Conservation (phyloP, 2,113 vertebrate genomes). For the Caranx ignobilis region DNA sequence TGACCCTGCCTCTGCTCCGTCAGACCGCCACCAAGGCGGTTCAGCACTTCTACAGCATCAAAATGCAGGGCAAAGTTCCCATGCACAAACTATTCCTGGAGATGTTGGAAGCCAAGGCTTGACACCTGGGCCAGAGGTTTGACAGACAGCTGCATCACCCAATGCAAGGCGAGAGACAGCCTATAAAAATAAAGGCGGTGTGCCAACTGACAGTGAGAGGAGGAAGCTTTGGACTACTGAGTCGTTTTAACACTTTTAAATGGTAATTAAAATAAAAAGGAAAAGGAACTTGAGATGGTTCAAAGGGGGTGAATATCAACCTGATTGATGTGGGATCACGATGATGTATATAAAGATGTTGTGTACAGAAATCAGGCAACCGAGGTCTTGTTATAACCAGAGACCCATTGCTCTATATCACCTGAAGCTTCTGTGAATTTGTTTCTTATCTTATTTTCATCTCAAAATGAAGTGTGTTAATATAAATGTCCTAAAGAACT, state of each 20-base stretch:
- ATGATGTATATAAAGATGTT: slow-evolving; percentile 76
- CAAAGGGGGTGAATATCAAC: slow-evolving; percentile 63
- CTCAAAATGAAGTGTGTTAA: slow-evolving; percentile 67
- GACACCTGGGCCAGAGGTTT: slow-evolving; percentile 73
- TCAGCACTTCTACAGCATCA: slow-evolving; percentile 94
- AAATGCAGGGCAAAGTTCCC: slow-evolving; percentile 95
- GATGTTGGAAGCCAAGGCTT: slow-evolving; percentile 97
- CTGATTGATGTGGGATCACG: slow-evolving; percentile 60
- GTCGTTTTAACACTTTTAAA: slow-evolving; percentile 70
- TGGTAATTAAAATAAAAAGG: slow-evolving; percentile 36
- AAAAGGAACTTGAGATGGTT: slow-evolving; percentile 59
- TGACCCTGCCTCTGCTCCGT: slow-evolving; percentile 93
- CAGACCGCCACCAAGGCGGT: slow-evolving; percentile 93
- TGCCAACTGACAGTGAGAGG: slow-evolving; percentile 62
- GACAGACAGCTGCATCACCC: slow-evolving; percentile 69
- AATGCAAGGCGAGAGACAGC: slow-evolving; percentile 56
- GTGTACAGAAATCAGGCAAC: slow-evolving; percentile 80
- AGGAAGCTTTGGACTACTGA: slow-evolving; percentile 49
- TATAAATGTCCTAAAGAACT: slow-evolving; percentile 69
- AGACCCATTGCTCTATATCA: slow-evolving; percentile 76
- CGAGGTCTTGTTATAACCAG: slow-evolving; percentile 76
- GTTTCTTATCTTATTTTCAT: slow-evolving; percentile 76
- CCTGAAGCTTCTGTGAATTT: slow-evolving; percentile 77
- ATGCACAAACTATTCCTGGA: slow-evolving; percentile 99
- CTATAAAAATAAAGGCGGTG: slow-evolving; percentile 47